Conservation (phyloP, 2,797 vertebrate species). For the Tolypeutes matacus region DNA sequence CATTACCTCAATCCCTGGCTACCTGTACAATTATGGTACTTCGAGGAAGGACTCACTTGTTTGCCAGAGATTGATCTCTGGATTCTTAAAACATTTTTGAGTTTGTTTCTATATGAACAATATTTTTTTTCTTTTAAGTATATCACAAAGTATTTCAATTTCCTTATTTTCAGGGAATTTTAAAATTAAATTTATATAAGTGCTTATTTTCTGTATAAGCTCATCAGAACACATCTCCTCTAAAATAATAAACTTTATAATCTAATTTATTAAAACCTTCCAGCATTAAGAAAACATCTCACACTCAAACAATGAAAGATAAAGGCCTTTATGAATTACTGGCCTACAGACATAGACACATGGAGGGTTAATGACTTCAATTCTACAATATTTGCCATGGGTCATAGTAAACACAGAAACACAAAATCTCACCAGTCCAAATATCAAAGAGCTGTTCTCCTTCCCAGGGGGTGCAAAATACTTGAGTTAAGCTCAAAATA, state of each 20-base stretch:
- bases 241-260: background rate
- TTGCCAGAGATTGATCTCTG: background rate
- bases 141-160: background rate
- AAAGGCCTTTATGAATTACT: background rate
- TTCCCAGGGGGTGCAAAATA: background rate
- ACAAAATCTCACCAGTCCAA: background rate
- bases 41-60: background rate
- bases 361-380: background rate
- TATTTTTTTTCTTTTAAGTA: background rate
- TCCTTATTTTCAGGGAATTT: constrained; percentile 26
- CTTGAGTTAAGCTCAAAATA: background rate
- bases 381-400: background rate
- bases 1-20: background rate
- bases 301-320: background rate
- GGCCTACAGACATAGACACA: background rate
- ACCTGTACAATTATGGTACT: background rate
- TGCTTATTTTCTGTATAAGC: background rate
- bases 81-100: constrained; percentile 31
- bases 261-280: background rate
- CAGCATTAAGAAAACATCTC: background rate
- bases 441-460: background rate
- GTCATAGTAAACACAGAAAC: background rate
- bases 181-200: background rate
- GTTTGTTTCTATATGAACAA: background rate
- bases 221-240: background rate